These are phyloP conservation scores for Capreolus pygargus DNA, from an alignment of 2,113 vertebrate species.

Conservation along the genomic window DNA sequence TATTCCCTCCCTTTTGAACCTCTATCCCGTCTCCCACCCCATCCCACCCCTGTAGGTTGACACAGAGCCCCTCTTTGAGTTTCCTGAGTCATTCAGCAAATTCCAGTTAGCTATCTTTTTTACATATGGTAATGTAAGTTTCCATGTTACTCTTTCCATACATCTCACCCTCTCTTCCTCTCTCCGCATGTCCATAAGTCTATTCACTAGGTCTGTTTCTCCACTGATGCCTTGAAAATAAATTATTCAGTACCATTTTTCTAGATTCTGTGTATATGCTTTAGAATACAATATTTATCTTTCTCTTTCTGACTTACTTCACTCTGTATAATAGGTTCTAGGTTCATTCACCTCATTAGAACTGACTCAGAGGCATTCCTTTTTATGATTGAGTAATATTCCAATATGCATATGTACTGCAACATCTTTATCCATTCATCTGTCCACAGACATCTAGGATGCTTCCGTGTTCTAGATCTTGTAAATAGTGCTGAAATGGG, in stretches of 20 bases:
- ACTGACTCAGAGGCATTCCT: not conserved
- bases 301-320: not conserved
- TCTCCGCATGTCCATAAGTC: not conserved
- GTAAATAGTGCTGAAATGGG: not conserved
- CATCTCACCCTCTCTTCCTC: not conserved
- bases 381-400: not conserved
- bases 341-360: not conserved
- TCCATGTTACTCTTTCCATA: not conserved
- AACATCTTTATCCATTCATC: not conserved
- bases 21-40: not conserved
- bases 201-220: not conserved
- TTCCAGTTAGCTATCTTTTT: not conserved
- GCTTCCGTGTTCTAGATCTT: not conserved
- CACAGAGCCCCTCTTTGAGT: not conserved
- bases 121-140: not conserved
- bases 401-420: not conserved
- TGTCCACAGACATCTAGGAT: not conserved
- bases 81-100: not conserved
- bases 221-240: not conserved
- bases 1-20: not conserved
- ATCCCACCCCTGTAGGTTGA: not conserved
- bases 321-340: not conserved
- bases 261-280: not conserved
- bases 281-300: not conserved
- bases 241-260: not conserved